Base-by-base conservation (phyloP, 2,797 vertebrate species). In the Epinephelus awoara region DNA sequence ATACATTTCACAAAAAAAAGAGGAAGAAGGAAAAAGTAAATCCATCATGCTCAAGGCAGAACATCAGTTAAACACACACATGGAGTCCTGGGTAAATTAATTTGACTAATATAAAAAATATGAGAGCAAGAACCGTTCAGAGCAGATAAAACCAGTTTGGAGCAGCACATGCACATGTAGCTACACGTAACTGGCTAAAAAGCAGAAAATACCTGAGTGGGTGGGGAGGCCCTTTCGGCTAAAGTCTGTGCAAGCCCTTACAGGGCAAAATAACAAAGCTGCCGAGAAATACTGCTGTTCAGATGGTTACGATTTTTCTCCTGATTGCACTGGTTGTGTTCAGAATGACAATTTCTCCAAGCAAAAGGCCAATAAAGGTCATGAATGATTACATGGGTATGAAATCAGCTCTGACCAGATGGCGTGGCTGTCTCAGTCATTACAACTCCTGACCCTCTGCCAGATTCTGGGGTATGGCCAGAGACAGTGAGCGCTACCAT, bases 351-450 rank as follows among this genome's bases (percentile, higher is more conserved):
- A 82, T 67, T 63, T 57, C 51, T 77, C 68, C 12, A 61, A 49
- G 61, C 64, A 83, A 85, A 34, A 87, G 82, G 79, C 72, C 86
- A 83, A 57, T 64, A 91, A 85, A 92, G 87, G 90, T 91, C 91
- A 89, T 19, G 72, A 82, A 80, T 78, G 67, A 89, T 86, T 85
- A 57, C 75, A 84, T 85, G 80, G 89, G 75, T 77, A 57, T 88
- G 79, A 80, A 87, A 87, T 83, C 70, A 86, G 71, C 75, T 72
- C 75, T 14, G 67, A 81, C 64, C 92, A 92, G 90, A 93, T 92
- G 89, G 88, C 44, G 2, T 13, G 55, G 65, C 85, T 44, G 84
- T 82, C 73, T 88, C 75, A 44, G 79, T 75, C 59, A 79, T 84
- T 77, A 87, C 57, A 75, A 79, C 70, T 77, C 59, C 77, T 77